Conservation (phyloP, 2,888 invertebrate species). For the Tinea trinotella region DNA sequence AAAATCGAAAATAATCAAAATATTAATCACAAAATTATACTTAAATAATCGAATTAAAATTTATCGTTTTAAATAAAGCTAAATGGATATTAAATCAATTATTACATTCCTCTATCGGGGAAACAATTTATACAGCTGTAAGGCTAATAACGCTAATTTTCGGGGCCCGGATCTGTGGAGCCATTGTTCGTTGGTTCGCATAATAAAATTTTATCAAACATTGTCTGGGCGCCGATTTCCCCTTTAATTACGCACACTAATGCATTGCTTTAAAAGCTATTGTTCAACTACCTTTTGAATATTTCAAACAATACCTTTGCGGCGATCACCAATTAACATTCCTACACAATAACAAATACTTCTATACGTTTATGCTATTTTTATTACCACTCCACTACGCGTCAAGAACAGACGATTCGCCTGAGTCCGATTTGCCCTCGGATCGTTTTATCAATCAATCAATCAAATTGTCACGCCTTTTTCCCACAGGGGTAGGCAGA, state of each 20-base stretch:
- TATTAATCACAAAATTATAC: no score
- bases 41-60: no score
- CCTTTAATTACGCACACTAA: conserved; percentile 24
- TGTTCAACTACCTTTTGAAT: conserved; percentile 7
- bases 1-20: no score
- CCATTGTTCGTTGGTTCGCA: conserved; percentile 35
- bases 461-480: no score
- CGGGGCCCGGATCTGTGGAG: conserved; percentile 24
- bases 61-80: conserved; percentile 33
- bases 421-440: no score
- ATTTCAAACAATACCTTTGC: conserved; percentile 1
- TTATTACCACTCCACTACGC: no score
- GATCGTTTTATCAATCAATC: no score
- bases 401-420: no score
- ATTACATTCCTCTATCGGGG: conserved; percentile 34
- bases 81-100: conserved; percentile 50
- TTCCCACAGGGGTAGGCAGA: no score
- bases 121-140: conserved; percentile 35
- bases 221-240: conserved; percentile 30
- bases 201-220: conserved; percentile 56
- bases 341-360: not conserved
- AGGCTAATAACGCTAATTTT: conserved; percentile 55
- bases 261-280: conserved; percentile 13
- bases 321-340: not conserved
- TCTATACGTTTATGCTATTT: not conserved